Base-by-base conservation (phyloP, 2,797 vertebrate species). In the Australoheros facetus region DNA sequence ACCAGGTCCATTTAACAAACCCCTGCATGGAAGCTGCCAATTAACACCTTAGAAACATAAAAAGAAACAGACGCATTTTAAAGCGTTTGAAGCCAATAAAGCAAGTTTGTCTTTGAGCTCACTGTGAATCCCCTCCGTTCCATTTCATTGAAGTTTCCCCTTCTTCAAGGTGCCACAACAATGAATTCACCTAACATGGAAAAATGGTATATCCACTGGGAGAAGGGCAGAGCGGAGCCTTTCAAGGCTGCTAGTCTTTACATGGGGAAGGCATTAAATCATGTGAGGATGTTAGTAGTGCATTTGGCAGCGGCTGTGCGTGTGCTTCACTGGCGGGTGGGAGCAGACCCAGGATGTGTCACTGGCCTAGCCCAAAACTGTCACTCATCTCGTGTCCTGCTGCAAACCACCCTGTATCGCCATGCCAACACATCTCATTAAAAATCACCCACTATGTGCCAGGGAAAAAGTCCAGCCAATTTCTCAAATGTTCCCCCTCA, bases 341-440 rank as follows among this genome's bases (percentile, higher is more conserved):
- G 87, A 93, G 91, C 85, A 80, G 89, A 89, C 90, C 92, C 92
- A 88, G 88, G 79, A 92, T 72, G 83, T 93, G 93, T 93, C 95
- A 94, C 84, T 51, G 77, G 88, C 85, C 85, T 90, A 92, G 90
- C 94, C 94, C 89, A 91, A 91, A 95, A 94, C 93, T 94, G 94
- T 91, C 94, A 95, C 88, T 95, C 93, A 94, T 88, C 69, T 54
- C 30, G 26, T 45, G 79, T 90, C 86, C 91, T 85, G 86, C 90
- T 92, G 89, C 85, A 92, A 93, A 81, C 89, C 83, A 88, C 85
- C 85, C 90, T 75, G 84, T 81, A 87, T 93, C 84, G 77, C 91
- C 91, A 91, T 93, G 93, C 92, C 93, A 92, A 93, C 91, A 53
- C 84, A 88, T 92, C 87, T 93, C 89, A 92, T 94, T 92, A 93